A percentile compares a stretch with the other conserved stretches of the same genome.
These are phyloP conservation scores for Sardina pilchardus DNA, from an alignment of 2,113 vertebrate genomes.

Conservation along the genomic window DNA sequence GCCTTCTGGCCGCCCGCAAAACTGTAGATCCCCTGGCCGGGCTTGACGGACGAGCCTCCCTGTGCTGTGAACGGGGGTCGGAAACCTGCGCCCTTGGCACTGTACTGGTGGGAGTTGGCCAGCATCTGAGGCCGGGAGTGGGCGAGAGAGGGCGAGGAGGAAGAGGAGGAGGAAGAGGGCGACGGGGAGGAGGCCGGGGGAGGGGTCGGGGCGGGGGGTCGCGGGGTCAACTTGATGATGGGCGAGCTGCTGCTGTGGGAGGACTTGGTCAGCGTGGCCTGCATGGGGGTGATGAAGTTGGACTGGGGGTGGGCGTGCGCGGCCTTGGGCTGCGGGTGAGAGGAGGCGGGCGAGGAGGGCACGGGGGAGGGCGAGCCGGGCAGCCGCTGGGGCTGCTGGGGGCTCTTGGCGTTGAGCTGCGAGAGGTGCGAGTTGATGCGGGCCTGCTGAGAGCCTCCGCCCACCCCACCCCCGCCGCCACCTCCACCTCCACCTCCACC, in stretches of 20 bases:
- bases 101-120: constrained; percentile 57
- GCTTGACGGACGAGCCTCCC: constrained; percentile 50
- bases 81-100: constrained; percentile 57
- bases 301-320: constrained; percentile 58
- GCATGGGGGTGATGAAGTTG: constrained; percentile 78
- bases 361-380: constrained; percentile 65
- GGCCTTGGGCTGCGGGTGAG: constrained; percentile 45
- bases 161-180: constrained; percentile 61
- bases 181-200: constrained; percentile 61
- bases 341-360: constrained; percentile 69
- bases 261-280: constrained; percentile 76
- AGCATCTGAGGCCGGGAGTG: constrained; percentile 48
- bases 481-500: constrained; percentile 62
- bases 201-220: constrained; percentile 61
- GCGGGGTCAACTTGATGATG: constrained; percentile 74
- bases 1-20: constrained; percentile 57
- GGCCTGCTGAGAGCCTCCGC: constrained; percentile 70
- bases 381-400: constrained; percentile 28
- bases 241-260: constrained; percentile 73
- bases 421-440: constrained; percentile 56
- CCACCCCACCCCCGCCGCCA: constrained; percentile 56
- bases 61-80: constrained; percentile 59
- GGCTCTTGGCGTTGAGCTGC: constrained; percentile 50
- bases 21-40: constrained; percentile 50
- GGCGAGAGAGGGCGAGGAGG: constrained; percentile 45